Base-by-base conservation (phyloP, 2,113 vertebrate species). In the Paradoxurus hermaphroditus region DNA sequence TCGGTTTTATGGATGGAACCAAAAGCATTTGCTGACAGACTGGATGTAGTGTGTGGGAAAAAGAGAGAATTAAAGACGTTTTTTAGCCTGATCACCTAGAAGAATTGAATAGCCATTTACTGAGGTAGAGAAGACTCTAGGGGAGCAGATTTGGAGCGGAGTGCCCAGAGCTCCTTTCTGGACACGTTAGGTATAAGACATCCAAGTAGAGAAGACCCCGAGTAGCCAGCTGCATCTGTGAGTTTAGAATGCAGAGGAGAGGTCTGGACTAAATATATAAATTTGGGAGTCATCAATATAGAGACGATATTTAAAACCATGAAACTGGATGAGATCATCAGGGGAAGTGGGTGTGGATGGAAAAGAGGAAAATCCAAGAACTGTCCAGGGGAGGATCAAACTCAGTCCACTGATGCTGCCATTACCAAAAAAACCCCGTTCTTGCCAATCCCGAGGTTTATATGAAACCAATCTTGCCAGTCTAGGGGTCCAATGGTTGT, bases 241-340 rank as follows among this genome's bases (percentile, higher is more conserved):
- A 39, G 53, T n/a, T 85, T 49, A 67, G 56, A 44, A 62, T 72
- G 83, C 75, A 90, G 59, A 97, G 75, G 25, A 51, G 59, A 59
- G 70, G n/a, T 63, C 59, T 90, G 94, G 34, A 91, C 51, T 87
- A 86, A 86, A 83, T 90, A 90, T 29, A 86, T 78, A 73, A 86
- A 95, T 86, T 46, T 49, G 49, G 83, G 83, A 89, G 14, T 88
- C 82, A 36, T 90, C 91, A 62, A 31, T 86, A 36, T 83, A 46
- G 51, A 67, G 87, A 46, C 73, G 70, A 81, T 90, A 87, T 62
- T 90, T 94, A 51, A 93, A 89, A 62, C 78, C 31, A 7, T 41
- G 70, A 85, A 93, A 82, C 67, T 92, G 46, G 62, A 63, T 95
- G 89, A 96, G 39, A 83, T 95, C 67, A 91, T 63, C 51, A 39